Evolutionary conservation across 1,140 invertebrate genomes (phyloP).

Genomic region (Drosophila setifemur): DNA sequence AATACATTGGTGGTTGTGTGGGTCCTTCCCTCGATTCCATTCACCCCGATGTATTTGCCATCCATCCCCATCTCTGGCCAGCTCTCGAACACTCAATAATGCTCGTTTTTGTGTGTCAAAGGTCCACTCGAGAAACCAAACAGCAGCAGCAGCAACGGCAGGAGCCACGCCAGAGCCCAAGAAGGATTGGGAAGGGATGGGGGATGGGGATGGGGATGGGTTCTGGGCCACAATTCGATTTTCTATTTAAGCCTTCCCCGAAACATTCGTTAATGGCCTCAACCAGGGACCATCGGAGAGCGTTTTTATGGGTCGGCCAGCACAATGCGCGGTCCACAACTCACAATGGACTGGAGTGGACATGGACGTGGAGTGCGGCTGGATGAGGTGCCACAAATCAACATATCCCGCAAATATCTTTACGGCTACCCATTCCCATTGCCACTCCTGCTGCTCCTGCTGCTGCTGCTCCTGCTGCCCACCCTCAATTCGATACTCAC

Average conservation of each 20-base stretch:
- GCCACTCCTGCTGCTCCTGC: neutral
- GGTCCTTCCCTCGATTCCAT: neutral
- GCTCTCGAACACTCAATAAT: constrained; percentile 67
- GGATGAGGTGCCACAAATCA: constrained; percentile 12
- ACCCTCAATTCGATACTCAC: constrained; percentile 87
- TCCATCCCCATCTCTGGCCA: constrained; percentile 16
- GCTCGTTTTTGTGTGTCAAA: constrained; percentile 72
- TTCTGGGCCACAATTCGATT: constrained; percentile 35
- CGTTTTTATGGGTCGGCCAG: constrained; percentile 13
- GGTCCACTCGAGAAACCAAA: constrained; percentile 57
- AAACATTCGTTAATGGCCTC: constrained; percentile 48
- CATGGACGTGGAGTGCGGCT: neutral
- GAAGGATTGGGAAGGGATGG: too few relatives aligned
- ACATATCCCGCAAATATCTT: neutral
- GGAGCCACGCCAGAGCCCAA: neutral
- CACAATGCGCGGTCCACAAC: neutral
- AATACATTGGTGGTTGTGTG: constrained; percentile 2
- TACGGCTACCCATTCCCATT: neutral
- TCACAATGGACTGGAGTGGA: neutral
- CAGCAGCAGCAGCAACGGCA: constrained; percentile 19
- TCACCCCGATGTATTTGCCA: neutral
- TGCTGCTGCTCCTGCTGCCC: neutral
- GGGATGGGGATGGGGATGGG: too few relatives aligned
- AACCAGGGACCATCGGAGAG: neutral
- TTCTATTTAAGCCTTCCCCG: constrained; percentile 30